phyloP scores from a whole-genome alignment of 2,113 vertebrate genomes.

The Dissostichus mawsoni region DNA sequence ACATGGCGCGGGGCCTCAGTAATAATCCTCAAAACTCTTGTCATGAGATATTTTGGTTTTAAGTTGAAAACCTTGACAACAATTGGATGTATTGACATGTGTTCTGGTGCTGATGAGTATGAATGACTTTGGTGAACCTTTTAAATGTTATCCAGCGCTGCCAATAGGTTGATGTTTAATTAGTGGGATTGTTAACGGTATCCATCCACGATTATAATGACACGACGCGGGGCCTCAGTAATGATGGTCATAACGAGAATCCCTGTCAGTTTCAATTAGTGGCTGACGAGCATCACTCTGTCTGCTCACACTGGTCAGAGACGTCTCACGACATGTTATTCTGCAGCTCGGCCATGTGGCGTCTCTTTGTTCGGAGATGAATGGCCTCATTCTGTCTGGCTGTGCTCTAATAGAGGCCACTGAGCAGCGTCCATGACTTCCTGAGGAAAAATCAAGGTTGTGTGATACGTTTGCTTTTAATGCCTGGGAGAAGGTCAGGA shows the following conservation, averaged over 20 bases:
- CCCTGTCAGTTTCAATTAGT: constrained; percentile 32
- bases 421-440: constrained; percentile 41
- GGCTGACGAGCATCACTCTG: constrained; percentile 3
- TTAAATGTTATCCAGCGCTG: too few species aligned
- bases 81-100: background rate
- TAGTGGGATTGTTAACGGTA: background rate
- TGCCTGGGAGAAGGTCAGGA: constrained; percentile 26
- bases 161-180: background rate
- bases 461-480: constrained; percentile 35
- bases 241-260: background rate
- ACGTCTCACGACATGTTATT: constrained; percentile 10
- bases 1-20: too few species aligned
- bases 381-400: constrained; percentile 75
- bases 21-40: too few species aligned
- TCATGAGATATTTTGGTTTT: background rate
- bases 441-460: constrained; percentile 13
- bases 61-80: background rate
- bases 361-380: constrained; percentile 44
- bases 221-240: background rate
- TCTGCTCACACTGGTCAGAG: background rate
- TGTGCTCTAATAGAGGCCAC: constrained; percentile 53
- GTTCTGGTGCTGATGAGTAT: too few species aligned
- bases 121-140: too few species aligned
- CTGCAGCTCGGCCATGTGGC: constrained; percentile 23
- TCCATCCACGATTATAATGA: constrained; percentile 10